Percentiles rank a stretch among this genome's conserved stretches.
Evolutionary conservation across 2,888 invertebrate species (phyloP).

Genomic region (Drosophila borborema): DNA sequence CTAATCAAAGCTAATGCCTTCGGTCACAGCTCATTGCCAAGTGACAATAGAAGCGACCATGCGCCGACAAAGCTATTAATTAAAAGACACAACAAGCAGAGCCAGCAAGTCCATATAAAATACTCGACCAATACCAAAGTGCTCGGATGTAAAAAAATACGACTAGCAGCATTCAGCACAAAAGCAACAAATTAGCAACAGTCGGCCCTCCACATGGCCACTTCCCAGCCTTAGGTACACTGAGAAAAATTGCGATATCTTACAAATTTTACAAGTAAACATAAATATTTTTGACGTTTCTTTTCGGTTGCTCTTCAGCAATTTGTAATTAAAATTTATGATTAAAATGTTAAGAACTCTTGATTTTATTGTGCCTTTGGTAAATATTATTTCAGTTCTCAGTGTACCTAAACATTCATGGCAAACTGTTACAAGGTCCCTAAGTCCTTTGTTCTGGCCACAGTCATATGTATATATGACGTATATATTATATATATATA

Average conservation of each 20-base stretch:
- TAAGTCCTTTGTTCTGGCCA: slow-evolving; percentile 61
- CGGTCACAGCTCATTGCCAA: slow-evolving; percentile 58
- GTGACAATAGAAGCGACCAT: slow-evolving; percentile 58
- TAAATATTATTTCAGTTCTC: neutral
- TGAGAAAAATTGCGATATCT: neutral
- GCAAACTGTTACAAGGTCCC: slow-evolving; percentile 74
- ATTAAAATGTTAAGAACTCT: neutral
- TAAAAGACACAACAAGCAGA: slow-evolving; percentile 41
- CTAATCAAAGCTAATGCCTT: slow-evolving; percentile 70
- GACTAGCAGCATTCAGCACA: slow-evolving; percentile 31
- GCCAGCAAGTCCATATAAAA: slow-evolving; percentile 39
- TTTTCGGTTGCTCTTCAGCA: neutral
- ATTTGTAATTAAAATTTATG: neutral
- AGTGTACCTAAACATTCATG: slow-evolving; percentile 25
- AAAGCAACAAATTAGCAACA: slow-evolving; percentile 76
- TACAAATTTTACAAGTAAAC: too few relatives aligned
- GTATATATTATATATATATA: slow-evolving; percentile 7
- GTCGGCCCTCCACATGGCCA: slow-evolving; percentile 34
- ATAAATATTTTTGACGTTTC: neutral
- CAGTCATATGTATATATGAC: slow-evolving; percentile 32
- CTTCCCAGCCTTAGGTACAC: slow-evolving; percentile 9
- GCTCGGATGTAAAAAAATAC: slow-evolving; percentile 39
- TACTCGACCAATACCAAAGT: slow-evolving; percentile 41
- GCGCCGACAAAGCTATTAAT: slow-evolving; percentile 63
- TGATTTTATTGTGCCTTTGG: neutral